Evolutionary conservation across 1,140 invertebrate genomes (phyloP).

Genomic region (Lasaia peninsularis): DNA sequence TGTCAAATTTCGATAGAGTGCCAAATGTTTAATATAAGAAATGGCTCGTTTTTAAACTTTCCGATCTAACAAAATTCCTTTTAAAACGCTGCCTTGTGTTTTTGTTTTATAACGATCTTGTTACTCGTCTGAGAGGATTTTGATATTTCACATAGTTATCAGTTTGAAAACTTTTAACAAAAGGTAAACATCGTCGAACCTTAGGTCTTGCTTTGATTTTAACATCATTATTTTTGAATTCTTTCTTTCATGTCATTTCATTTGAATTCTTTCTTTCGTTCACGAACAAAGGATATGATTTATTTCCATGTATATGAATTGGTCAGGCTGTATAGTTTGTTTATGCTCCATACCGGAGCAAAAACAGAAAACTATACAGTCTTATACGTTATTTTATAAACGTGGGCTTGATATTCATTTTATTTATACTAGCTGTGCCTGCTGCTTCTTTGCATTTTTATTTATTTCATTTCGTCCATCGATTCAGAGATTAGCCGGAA

Average conservation of each 20-base stretch:
- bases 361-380: too few species aligned
- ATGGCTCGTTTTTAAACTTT: not conserved
- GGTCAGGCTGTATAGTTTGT: too few species aligned
- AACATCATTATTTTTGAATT: constrained; percentile 2
- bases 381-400: too few species aligned
- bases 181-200: constrained; percentile 12
- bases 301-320: too few species aligned
- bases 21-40: too few species aligned
- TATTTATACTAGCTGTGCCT: too few species aligned
- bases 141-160: constrained; percentile 9
- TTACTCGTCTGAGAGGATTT: constrained; percentile 13
- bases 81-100: not conserved
- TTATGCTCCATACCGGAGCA: too few species aligned
- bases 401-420: too few species aligned
- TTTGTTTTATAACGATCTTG: constrained; percentile 19
- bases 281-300: not conserved
- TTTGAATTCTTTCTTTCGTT: not conserved
- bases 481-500: too few species aligned
- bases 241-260: not conserved
- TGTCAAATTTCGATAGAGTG: too few species aligned
- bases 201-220: not conserved
- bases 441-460: too few species aligned
- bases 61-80: constrained; percentile 2
- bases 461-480: too few species aligned
- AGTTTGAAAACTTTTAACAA: constrained; percentile 14